A percentile compares a stretch with the other conserved stretches of the same genome.
phyloP scores from a whole-genome alignment of 2,113 vertebrate species.

The Eublepharis macularius region DNA sequence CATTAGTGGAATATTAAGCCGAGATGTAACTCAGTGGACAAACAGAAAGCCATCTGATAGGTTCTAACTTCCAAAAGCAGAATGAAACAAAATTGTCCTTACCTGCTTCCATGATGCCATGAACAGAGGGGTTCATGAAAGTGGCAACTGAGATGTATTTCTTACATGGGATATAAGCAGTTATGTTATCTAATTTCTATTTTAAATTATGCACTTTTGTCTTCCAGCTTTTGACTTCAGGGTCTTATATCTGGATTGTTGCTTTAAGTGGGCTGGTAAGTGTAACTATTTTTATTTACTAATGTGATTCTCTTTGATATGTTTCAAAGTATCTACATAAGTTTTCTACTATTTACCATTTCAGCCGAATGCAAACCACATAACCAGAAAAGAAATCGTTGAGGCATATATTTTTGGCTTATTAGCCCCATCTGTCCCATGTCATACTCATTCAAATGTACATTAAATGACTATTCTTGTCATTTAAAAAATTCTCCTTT shows the following conservation, averaged over 20 bases:
- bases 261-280: constrained; percentile 95
- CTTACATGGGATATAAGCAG: not conserved
- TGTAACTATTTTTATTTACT: constrained; percentile 46
- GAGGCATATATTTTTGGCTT: not conserved
- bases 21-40: no score
- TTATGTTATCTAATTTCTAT: constrained; percentile 36
- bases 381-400: not conserved
- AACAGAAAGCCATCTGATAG: no score
- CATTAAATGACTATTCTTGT: not conserved
- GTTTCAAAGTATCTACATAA: not conserved
- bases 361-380: not conserved
- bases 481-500: not conserved
- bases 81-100: no score
- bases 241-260: constrained; percentile 93
- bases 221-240: constrained; percentile 89
- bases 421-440: not conserved
- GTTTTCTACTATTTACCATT: not conserved
- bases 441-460: not conserved
- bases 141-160: no score
- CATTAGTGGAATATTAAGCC: no score
- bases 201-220: constrained; percentile 68
- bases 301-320: not conserved
- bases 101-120: no score
- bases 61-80: no score
- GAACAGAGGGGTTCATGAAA: no score